Conservation (phyloP, 2,113 vertebrate species). For the Thalassoma bifasciatum region DNA sequence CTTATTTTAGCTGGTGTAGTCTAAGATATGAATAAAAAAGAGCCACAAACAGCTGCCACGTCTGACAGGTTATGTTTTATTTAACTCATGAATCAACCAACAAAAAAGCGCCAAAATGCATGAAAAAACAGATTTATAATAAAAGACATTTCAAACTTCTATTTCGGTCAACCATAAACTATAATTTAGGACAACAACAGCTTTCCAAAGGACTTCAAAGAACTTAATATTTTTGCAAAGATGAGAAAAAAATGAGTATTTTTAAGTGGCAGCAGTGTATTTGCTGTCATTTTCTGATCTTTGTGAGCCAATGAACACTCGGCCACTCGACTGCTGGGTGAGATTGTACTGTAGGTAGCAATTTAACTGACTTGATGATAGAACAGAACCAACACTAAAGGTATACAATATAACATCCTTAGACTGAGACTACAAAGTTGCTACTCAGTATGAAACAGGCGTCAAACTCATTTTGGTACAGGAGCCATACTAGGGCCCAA, state of each 20-base stretch:
- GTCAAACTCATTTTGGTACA: too few relatives aligned
- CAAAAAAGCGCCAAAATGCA: background rate
- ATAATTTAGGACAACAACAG: background rate
- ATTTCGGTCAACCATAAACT: background rate
- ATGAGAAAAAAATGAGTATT: background rate
- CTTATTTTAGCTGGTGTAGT: constrained; percentile 13
- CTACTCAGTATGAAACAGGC: too few relatives aligned
- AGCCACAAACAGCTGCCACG: constrained; percentile 14
- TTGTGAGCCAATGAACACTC: background rate
- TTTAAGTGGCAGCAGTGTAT: background rate
- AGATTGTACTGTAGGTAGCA: background rate
- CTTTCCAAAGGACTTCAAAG: background rate
- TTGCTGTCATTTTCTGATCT: background rate
- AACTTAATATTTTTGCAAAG: constrained; percentile 13
- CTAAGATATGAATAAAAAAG: constrained; percentile 32
- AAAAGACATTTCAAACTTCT: background rate
- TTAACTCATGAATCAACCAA: background rate
- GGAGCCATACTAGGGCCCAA: too few relatives aligned
- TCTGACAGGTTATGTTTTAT: constrained; percentile 35
- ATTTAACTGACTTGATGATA: too few relatives aligned
- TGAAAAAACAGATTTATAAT: background rate
- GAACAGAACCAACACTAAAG: too few relatives aligned
- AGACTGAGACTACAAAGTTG: too few relatives aligned
- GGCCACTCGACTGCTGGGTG: background rate
- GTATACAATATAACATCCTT: too few relatives aligned